A percentile compares a stretch with the other conserved stretches of the same genome.
These are phyloP conservation scores for Drosophila auraria DNA, from an alignment of 1,140 invertebrate species.

Conservation along the genomic window DNA sequence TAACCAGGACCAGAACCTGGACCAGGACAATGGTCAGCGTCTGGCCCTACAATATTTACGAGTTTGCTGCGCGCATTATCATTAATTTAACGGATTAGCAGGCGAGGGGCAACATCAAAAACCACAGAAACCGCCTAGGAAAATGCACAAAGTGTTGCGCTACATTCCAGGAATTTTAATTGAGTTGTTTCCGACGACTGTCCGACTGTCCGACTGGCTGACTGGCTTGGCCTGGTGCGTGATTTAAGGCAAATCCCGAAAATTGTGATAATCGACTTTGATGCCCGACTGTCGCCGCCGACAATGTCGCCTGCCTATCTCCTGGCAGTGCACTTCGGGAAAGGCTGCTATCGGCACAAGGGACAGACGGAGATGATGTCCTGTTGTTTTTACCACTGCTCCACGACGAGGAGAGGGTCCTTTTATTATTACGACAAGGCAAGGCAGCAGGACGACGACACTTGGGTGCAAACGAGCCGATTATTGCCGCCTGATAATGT, in stretches of 20 bases:
- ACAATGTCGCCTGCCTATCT: constrained; percentile 27
- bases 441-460: constrained; percentile 62
- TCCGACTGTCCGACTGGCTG: too few species aligned
- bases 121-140: constrained; percentile 68
- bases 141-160: constrained; percentile 33
- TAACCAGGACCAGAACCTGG: not conserved
- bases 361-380: constrained; percentile 31
- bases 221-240: constrained; percentile 48
- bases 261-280: constrained; percentile 82
- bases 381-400: constrained; percentile 48
- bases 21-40: constrained; percentile 19
- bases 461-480: constrained; percentile 81
- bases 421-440: constrained; percentile 67
- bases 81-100: constrained; percentile 78
- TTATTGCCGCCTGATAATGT: constrained; percentile 81
- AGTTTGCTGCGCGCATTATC: constrained; percentile 72
- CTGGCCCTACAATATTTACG: constrained; percentile 53
- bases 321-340: not conserved
- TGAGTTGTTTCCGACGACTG: constrained; percentile 59
- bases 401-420: constrained; percentile 24
- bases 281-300: constrained; percentile 57
- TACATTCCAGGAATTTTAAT: constrained; percentile 78
- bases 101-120: constrained; percentile 50
- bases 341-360: not conserved
- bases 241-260: constrained; percentile 80